Base-by-base conservation (phyloP, 2,113 vertebrate genomes). In the Perca flavescens region DNA sequence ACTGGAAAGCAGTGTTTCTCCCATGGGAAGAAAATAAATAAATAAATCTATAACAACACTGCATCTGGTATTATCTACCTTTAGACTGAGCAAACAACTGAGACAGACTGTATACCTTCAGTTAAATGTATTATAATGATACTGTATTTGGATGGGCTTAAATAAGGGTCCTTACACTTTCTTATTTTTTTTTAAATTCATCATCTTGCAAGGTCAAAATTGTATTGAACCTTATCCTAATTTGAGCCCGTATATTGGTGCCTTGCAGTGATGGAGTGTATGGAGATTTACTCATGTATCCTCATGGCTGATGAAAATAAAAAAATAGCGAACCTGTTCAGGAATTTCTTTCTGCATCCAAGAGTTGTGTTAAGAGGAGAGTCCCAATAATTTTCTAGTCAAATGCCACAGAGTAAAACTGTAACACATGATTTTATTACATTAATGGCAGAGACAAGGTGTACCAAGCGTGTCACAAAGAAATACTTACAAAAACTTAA, bases 1-100 rank as follows among this genome's bases (percentile, higher is more conserved):
- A 69, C 0, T 6, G 36, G 43, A 71, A 75, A 75, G 64, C 67
- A 61, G 49, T 34, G 60, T 43, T 64, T 28, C 47, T 82, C 53
- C 60, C 47, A 28, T 34, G 46, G 16, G 49, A 4, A 36, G 0
- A 25, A 17, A 31, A 12, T 17, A 58, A 31, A 50, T 13, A 25
- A n/a, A 16, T 28, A 58, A 31, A 50, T 13, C 21, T 17, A 16
- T 28, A 62, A 66, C 19, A 65, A 56, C 28, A 49, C 19, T 34
- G 17, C 31, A 74, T 80, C 40, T 52, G 6, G 19, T 6, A 56
- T 62, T 69, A 46, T 61, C 28, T 22, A 46, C 31, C 28, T 34
- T 72, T 61, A 76, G 77, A 74, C 16, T 34, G 22, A 56, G 19
- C 22, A 46, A 43, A 40, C 1, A 7, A 58, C 17, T 62, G 2